Conservation (phyloP, 2,797 vertebrate species). For the Pteropus rufus region DNA sequence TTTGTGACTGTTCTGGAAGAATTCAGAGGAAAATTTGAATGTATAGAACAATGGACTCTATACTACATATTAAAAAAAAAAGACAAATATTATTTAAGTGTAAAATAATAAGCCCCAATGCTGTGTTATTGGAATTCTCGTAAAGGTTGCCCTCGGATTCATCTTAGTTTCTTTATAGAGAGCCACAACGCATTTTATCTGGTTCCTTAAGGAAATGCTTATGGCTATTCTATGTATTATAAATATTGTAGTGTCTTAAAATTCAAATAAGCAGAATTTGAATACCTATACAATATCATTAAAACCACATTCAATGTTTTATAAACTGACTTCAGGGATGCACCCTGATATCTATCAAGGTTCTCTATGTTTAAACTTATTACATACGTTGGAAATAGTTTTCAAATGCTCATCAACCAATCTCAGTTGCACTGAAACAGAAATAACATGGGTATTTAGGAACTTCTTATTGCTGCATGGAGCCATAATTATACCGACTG, state of each 20-base stretch:
- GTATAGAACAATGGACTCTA: not conserved
- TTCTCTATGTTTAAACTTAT: slow-evolving; percentile 49
- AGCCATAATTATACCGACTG: slow-evolving; percentile 30
- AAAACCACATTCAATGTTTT: not conserved
- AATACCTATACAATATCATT: not conserved
- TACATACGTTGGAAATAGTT: slow-evolving; percentile 24
- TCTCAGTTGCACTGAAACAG: slow-evolving; percentile 46
- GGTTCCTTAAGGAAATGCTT: slow-evolving; percentile 14
- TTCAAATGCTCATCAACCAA: slow-evolving; percentile 46
- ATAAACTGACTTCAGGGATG: not conserved
- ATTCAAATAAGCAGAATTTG: slow-evolving; percentile 40
- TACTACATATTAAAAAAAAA: not conserved
- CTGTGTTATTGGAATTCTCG: not conserved
- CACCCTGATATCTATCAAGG: slow-evolving; percentile 16
- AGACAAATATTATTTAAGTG: not conserved
- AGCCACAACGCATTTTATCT: not conserved
- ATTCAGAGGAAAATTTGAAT: not conserved
- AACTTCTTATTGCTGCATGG: not conserved
- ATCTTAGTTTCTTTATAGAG: slow-evolving; percentile 1
- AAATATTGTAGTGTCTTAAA: slow-evolving; percentile 47
- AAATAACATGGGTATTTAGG: slow-evolving; percentile 50
- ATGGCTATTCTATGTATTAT: not conserved
- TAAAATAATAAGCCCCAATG: not conserved
- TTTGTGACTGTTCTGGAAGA: not conserved
- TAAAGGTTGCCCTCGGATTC: not conserved